Conservation (phyloP, 2,113 vertebrate genomes). For the human region GRCh38 chr1:177809501-177810000, state of each 20-base stretch:
- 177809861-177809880: neutral
- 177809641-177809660: too few species aligned
- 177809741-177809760: neutral
- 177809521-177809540: neutral
- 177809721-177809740: neutral
- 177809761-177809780: neutral
- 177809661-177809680: neutral
- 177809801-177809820: neutral
- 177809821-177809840: neutral
- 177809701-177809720: too few species aligned
- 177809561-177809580: neutral
- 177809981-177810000: neutral
- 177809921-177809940: neutral
- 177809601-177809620: neutral
- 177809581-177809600: neutral
- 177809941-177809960: neutral
- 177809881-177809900: neutral
- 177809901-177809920: neutral
- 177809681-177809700: neutral
- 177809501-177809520: constrained; percentile 8
- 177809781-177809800: neutral
- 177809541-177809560: neutral
- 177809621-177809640: neutral
- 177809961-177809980: neutral
- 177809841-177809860: neutral